A percentile compares a stretch with the other conserved stretches of the same genome.
Evolutionary conservation across 2,113 vertebrate species (phyloP).

Genomic region (Orycteropus afer): DNA sequence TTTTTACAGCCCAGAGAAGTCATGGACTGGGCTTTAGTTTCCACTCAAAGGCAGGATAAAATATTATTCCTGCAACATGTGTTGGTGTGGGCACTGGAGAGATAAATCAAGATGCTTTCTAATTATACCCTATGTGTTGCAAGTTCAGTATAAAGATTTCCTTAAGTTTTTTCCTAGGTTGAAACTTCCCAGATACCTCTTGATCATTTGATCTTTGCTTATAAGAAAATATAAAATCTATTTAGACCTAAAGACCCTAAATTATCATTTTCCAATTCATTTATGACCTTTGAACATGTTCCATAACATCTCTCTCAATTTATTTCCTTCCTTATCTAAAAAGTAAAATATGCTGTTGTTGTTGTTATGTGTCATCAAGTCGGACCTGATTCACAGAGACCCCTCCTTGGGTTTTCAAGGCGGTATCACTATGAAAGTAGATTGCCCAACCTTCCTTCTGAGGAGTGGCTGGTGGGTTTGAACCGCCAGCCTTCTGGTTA

Average conservation of each 20-base stretch:
- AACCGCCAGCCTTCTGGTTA: too few species aligned
- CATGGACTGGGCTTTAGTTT: neutral
- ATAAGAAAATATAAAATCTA: neutral
- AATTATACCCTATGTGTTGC: neutral
- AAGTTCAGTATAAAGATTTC: neutral
- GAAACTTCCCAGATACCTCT: neutral
- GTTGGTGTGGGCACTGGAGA: neutral
- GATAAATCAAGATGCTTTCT: neutral
- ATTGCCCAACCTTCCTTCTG: too few species aligned
- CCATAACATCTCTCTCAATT: neutral
- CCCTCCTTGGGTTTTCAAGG: too few species aligned
- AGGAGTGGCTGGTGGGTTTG: too few species aligned
- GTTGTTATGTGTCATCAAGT: too few species aligned
- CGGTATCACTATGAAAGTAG: too few species aligned
- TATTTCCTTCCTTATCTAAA: slow-evolving; percentile 6
- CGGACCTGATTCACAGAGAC: too few species aligned
- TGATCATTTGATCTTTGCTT: neutral
- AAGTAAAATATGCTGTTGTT: neutral
- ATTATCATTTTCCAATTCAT: neutral
- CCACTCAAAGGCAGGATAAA: neutral
- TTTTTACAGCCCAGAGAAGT: neutral
- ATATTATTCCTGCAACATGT: neutral
- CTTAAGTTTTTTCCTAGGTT: neutral
- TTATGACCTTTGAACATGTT: neutral
- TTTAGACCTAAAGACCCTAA: neutral